These are phyloP conservation scores for Manacus vitellinus DNA, from an alignment of 2,113 vertebrate species.

Conservation along the genomic window DNA sequence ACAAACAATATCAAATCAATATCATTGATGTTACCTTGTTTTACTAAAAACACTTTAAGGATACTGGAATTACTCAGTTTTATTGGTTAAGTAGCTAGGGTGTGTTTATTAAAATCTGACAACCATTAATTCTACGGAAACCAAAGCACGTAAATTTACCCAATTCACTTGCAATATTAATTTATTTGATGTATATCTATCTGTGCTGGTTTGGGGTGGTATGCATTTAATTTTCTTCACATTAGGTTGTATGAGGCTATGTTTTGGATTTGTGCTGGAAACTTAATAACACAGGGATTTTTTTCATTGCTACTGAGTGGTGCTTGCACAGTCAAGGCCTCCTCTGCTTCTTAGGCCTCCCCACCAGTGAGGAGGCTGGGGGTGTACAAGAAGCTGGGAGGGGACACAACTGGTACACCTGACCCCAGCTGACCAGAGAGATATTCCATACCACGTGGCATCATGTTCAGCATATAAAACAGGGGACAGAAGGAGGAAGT, in stretches of 20 bases:
- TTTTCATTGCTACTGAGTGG: neutral
- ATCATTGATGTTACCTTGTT: neutral
- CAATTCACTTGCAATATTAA: neutral
- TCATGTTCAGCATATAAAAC: neutral
- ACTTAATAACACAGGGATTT: neutral
- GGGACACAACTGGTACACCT: neutral
- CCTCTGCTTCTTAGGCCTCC: neutral
- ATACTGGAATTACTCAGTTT: neutral
- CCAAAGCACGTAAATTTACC: neutral
- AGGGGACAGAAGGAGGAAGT: neutral
- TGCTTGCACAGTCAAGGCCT: neutral
- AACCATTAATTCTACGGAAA: neutral
- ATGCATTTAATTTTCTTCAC: neutral
- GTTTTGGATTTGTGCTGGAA: neutral
- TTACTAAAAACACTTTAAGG: neutral
- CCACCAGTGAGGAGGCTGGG: neutral
- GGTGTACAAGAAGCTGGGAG: neutral
- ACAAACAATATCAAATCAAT: neutral
- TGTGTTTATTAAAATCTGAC: neutral
- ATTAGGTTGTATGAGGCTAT: neutral
- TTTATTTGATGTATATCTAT: neutral
- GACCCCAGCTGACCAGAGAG: neutral
- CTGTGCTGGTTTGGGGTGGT: neutral
- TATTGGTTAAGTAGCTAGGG: neutral
- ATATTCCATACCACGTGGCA: neutral